Conservation (phyloP, 2,888 invertebrate species). For the Calephelis perditalis region DNA sequence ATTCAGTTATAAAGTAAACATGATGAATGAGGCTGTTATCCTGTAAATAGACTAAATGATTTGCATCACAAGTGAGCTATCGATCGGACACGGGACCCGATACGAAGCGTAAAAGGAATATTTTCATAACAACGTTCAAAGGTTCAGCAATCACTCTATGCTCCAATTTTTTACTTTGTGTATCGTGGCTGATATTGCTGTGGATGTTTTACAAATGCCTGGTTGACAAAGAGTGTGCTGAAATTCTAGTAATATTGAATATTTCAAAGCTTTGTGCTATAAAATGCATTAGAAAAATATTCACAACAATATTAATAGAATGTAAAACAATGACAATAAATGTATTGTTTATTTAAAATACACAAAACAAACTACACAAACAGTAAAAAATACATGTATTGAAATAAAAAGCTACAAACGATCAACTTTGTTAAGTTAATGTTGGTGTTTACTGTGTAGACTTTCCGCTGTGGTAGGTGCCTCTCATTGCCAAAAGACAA, state of each 20-base stretch:
- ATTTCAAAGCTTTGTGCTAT: slow-evolving; percentile 19
- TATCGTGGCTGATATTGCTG: slow-evolving; percentile 3
- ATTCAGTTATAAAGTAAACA: not conserved
- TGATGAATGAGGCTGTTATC: slow-evolving; percentile 1
- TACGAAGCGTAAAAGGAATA: slow-evolving; percentile 11
- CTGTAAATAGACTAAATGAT: slow-evolving; percentile 5
- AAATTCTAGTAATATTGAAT: not conserved
- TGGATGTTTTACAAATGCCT: slow-evolving; percentile 9
- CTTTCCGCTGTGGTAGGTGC: too few species aligned
- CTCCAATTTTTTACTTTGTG: slow-evolving; percentile 7
- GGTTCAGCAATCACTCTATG: slow-evolving; percentile 9
- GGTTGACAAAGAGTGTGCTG: not conserved
- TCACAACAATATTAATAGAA: too few species aligned
- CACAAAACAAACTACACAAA: too few species aligned
- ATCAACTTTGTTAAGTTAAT: too few species aligned
- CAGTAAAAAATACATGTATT: too few species aligned
- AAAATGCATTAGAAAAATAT: slow-evolving; percentile 17
- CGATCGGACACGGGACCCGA: slow-evolving; percentile 1
- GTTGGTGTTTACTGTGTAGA: too few species aligned
- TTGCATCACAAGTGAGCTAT: slow-evolving; percentile 7
- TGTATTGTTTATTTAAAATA: too few species aligned
- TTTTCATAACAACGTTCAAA: slow-evolving; percentile 14
- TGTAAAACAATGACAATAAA: too few species aligned
- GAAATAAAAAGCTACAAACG: too few species aligned
- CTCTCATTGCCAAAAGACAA: too few species aligned